Evolutionary conservation across 2,888 invertebrate genomes (phyloP), one percentile per base, ranked within the genome.

Genomic region (Dione vanillae): DNA sequence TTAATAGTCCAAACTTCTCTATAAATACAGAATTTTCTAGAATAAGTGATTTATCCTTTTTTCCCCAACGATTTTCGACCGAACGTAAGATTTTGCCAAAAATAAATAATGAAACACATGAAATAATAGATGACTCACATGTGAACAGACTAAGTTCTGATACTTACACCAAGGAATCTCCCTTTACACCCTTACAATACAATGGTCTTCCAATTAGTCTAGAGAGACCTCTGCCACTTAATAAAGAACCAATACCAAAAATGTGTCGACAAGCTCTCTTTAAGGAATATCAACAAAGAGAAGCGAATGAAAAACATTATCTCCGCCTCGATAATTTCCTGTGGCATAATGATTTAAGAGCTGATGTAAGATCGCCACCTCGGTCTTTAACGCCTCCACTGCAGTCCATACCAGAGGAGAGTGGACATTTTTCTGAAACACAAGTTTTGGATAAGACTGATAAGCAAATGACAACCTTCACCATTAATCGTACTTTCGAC

Each of bases 121-220:
- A 90, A 65, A 73, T 90, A 20, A 79, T 85, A 56, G 89, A 90
- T 58, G 87, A 90, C 27, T 79, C 83, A 2, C 80, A 82, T 71
- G 11, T 58, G 12, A 65, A 61, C 19, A 9, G 89, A 82, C 76
- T 90, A 11, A 91, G 89, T 78, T 90, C 92, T 1, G 94, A 94
- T 75, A 94, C 94, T 0, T 94, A 88, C 73, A 92, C 93, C 8
- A 94, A 94, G 80, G 94, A 94, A 49, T 93, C 93, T 0, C 92
- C 92, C 0, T 83, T 84, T 59, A 84, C 83, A n/a, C 83, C 84
- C n/a, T 72, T 83, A 16, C 88, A 92, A 12, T 77, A 73, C 16
- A 77, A 82, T 70, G 72, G 76, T 9, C 82, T 83, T 74, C 83
- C 85, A 65, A 75, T 84, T 74, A 74, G 73, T 54, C 62, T 72